A percentile compares a stretch with the other conserved stretches of the same genome.
These are phyloP conservation scores for Apogon hyalosoma DNA, from an alignment of 2,797 vertebrate species.

Conservation along the genomic window DNA sequence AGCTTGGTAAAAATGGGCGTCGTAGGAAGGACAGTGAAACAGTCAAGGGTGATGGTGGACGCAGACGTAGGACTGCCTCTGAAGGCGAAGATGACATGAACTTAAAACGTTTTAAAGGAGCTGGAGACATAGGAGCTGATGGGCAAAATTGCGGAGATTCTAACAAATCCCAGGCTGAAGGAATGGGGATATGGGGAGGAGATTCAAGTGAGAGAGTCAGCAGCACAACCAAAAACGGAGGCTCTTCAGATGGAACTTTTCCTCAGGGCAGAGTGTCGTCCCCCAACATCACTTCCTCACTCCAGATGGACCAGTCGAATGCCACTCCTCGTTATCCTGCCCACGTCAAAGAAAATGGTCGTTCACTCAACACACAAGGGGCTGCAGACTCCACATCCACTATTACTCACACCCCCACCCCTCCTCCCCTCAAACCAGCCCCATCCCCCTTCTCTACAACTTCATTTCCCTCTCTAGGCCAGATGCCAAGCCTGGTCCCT, in stretches of 20 bases:
- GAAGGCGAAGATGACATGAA: constrained; percentile 92
- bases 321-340: constrained; percentile 64
- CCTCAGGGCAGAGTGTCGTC: constrained; percentile 64
- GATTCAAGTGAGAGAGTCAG: constrained; percentile 78
- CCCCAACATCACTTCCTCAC: constrained; percentile 63
- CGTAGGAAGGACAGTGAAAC: constrained; percentile 82
- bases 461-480: constrained; percentile 86
- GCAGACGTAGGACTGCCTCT: constrained; percentile 91
- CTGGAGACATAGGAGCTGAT: constrained; percentile 82
- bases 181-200: constrained; percentile 86
- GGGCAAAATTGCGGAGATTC: constrained; percentile 85
- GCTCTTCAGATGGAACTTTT: constrained; percentile 69
- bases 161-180: constrained; percentile 84
- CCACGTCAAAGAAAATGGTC: constrained; percentile 96
- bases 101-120: constrained; percentile 93
- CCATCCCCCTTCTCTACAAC: constrained; percentile 91
- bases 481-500: constrained; percentile 86
- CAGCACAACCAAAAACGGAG: constrained; percentile 79
- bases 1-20: constrained; percentile 74
- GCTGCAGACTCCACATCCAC: constrained; percentile 82
- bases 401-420: constrained; percentile 78
- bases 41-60: constrained; percentile 85
- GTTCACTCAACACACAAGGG: constrained; percentile 88
- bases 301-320: constrained; percentile 89
- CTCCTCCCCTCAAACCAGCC: constrained; percentile 85